Evolutionary conservation across 2,797 vertebrate genomes (phyloP), one percentile per base, ranked within the genome.

Genomic region (Buphagus erythrorhynchus): DNA sequence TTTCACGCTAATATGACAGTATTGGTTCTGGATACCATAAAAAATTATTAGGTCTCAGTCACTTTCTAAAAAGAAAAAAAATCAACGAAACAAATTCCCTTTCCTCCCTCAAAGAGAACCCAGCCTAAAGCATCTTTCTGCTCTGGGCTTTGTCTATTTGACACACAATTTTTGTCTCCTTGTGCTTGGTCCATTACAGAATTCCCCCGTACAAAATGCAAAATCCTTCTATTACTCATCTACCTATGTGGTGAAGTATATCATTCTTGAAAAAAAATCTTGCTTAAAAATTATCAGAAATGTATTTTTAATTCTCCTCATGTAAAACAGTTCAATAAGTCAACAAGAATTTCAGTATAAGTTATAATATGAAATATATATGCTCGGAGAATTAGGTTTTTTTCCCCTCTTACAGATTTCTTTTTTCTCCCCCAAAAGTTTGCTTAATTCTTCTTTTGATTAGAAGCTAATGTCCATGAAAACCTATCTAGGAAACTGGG

Each of bases 221-320:
- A 69, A 52, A 73, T n/a, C 1, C 3, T 16, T 0, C 1, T 55
- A 5, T 52, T 77, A 48, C 1, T 63, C 5, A 7, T 81, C 52
- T 33, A 57, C 2, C 6, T 62, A 26, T 69, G 9, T 36, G 13
- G 5, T 17, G 6, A 8, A 40, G 5, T 21, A 22, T 4, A 20
- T 10, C 0, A 2, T 43, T 54, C 3, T 43, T 85, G 31, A 40
- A 77, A 66, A 7, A 6, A 71, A 48, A 36, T 55, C 21, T n/a
- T 51, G 12, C 5, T 83, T 54, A 35, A 25, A 79, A 72, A 62
- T 55, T 16, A 21, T 43, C 48, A 58, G 19, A 43, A 96, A 73
- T 51, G 1, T 19, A 11, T 69, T n/a, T 42, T 62, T 69, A 54
- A 31, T 10, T 76, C 16, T 72, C 7, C 11, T 55, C 21, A 7